Conservation (phyloP, 92 coral and sea anemone species). For the Parazoanthus atlanticus region DNA sequence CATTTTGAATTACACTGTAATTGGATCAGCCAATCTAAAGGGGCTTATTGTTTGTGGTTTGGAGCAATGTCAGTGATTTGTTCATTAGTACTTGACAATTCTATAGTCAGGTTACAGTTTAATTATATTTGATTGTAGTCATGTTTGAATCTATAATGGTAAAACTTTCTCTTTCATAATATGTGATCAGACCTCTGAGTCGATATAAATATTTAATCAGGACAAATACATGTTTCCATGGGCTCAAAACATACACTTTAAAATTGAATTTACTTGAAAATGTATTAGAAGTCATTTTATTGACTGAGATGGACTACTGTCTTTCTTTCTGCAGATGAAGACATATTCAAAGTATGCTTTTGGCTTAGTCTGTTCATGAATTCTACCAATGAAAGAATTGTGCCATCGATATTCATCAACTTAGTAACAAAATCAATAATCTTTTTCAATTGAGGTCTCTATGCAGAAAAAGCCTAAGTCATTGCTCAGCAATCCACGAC, state of each 20-base stretch:
- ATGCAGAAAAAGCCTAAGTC: constrained; percentile 76
- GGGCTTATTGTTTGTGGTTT: constrained; percentile 10
- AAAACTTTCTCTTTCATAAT: not conserved
- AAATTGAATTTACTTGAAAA: constrained; percentile 10
- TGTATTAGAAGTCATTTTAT: not conserved
- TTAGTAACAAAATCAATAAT: not conserved
- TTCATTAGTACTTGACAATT: not conserved
- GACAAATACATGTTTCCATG: constrained; percentile 79
- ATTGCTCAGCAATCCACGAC: constrained; percentile 52
- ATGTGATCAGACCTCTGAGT: not conserved
- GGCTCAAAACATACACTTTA: constrained; percentile 63
- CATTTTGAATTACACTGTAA: not conserved
- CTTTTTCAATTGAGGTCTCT: constrained; percentile 13
- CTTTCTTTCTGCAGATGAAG: not conserved
- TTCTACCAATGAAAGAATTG: not conserved
- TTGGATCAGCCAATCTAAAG: not conserved
- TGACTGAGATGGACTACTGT: not conserved
- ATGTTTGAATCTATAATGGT: not conserved
- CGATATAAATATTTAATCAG: constrained; percentile 64
- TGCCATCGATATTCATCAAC: not conserved
- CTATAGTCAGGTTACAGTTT: not conserved
- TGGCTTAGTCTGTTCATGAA: not conserved
- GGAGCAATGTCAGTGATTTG: constrained; percentile 8
- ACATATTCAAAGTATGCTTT: too few relatives aligned
- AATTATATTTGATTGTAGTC: not conserved